Evolutionary conservation across 2,888 invertebrate species (phyloP).

Genomic region (Oscheius sp.): DNA sequence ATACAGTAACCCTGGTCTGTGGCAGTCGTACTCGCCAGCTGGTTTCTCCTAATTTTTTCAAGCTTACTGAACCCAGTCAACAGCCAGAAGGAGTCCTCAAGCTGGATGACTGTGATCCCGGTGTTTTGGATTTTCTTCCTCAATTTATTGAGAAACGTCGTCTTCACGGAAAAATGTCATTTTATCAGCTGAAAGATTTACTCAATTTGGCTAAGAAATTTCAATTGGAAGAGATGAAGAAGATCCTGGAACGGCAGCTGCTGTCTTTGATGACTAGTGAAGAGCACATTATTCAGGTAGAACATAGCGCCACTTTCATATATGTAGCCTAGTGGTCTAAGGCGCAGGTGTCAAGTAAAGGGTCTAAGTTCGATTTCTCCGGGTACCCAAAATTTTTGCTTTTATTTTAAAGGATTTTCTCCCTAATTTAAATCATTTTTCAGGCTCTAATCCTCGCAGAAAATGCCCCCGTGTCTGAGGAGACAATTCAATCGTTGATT

Average conservation of each 20-base stretch:
- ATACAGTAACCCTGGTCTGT: background rate
- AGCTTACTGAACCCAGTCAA: background rate
- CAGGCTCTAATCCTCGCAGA: background rate
- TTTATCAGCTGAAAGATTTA: background rate
- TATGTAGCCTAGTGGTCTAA: too few species aligned
- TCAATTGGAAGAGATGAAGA: background rate
- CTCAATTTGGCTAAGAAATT: background rate
- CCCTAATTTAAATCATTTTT: background rate
- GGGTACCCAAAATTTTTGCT: too few species aligned
- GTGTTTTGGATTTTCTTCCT: slow-evolving; percentile 13
- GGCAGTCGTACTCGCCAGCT: background rate
- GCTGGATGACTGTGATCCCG: background rate
- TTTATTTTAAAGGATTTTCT: too few species aligned
- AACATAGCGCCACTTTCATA: too few species aligned
- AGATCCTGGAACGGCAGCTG: background rate
- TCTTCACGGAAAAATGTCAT: background rate
- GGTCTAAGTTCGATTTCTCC: too few species aligned
- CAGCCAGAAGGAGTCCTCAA: background rate
- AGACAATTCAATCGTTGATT: background rate
- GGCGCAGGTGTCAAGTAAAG: too few species aligned
- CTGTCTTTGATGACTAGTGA: too few species aligned
- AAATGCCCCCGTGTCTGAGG: background rate
- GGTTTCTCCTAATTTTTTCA: background rate
- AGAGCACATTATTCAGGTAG: too few species aligned
- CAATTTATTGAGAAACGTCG: slow-evolving; percentile 13